Conservation (phyloP, 2,113 vertebrate genomes). For the Festucalex cinctus region DNA sequence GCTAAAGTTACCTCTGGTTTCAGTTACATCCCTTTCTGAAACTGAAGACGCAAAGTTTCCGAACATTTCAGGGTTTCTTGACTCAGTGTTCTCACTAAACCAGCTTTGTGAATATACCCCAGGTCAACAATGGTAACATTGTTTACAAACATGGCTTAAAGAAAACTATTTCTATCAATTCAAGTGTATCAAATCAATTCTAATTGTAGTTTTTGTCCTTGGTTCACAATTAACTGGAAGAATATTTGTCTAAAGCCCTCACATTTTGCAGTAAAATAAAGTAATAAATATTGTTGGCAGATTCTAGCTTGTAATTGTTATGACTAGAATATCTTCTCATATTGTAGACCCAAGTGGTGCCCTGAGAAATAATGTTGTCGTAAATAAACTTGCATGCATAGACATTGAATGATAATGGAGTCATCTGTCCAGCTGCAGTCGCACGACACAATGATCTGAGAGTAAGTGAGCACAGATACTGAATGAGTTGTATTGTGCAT, state of each 20-base stretch:
- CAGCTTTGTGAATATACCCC: no score
- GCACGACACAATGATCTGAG: conserved; percentile 12
- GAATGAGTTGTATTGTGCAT: conserved; percentile 39
- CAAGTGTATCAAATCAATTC: no score
- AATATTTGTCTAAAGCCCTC: background rate
- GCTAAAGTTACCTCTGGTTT: no score
- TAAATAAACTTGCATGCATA: conserved; percentile 19
- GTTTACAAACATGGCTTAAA: background rate
- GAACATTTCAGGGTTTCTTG: no score
- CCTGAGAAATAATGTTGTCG: background rate
- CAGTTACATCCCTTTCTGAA: no score
- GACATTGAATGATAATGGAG: conserved; percentile 25
- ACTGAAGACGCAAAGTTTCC: no score
- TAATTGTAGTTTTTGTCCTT: background rate
- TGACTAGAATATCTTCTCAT: background rate
- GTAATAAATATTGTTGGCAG: background rate
- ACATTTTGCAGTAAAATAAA: background rate
- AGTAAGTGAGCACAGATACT: conserved; percentile 5
- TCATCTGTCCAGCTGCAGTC: conserved; percentile 32
- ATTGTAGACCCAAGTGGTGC: background rate
- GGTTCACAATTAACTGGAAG: background rate
- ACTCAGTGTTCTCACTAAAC: no score
- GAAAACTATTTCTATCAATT: no score
- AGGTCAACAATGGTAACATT: background rate
- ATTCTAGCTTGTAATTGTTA: background rate